Percentiles rank a stretch among this genome's conserved stretches.
Conservation (phyloP, 2,888 invertebrate genomes). For the Agonopterix subpropinquella region DNA sequence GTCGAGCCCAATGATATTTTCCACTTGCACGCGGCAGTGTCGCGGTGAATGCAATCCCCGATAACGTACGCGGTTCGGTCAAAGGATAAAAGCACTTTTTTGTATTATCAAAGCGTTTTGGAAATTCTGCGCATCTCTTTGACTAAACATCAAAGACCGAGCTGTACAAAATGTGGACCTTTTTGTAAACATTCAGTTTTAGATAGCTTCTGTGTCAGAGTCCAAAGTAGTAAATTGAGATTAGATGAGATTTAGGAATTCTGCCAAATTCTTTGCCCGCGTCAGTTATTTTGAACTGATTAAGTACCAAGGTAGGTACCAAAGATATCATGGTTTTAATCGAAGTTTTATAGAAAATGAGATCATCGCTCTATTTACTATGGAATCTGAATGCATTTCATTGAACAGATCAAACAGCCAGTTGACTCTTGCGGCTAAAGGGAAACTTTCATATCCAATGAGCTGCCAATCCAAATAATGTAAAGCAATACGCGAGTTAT, state of each 20-base stretch:
- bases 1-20: conserved; percentile 33
- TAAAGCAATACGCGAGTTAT: conserved; percentile 1
- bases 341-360: too few species aligned
- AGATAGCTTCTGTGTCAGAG: background rate
- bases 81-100: conserved; percentile 53
- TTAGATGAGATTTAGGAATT: too few species aligned
- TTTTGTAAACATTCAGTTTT: conserved; percentile 10
- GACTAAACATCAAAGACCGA: conserved; percentile 38
- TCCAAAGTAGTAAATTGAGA: too few species aligned
- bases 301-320: too few species aligned
- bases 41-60: conserved; percentile 49
- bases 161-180: conserved; percentile 14
- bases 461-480: background rate
- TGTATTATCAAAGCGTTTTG: conserved; percentile 43
- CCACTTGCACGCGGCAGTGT: conserved; percentile 36
- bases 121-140: conserved; percentile 44
- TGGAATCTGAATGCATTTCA: too few species aligned
- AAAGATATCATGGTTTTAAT: too few species aligned
- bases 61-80: conserved; percentile 44
- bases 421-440: too few species aligned
- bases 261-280: too few species aligned
- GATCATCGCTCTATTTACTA: too few species aligned
- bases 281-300: too few species aligned
- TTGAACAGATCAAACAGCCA: too few species aligned
- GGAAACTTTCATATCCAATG: background rate